Conservation (phyloP, 2,797 vertebrate species). For the Gymnothorax reevesii region DNA sequence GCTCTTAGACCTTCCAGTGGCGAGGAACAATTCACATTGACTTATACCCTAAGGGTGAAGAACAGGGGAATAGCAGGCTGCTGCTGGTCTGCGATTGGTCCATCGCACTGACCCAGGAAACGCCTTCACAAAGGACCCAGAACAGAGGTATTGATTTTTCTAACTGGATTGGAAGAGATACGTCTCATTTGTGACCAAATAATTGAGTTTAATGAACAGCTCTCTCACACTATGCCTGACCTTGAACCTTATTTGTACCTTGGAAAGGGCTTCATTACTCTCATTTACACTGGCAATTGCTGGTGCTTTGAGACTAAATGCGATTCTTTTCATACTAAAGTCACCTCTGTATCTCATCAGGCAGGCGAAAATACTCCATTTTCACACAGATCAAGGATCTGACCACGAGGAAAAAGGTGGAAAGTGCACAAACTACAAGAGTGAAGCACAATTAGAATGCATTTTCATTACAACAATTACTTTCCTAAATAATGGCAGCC, state of each 20-base stretch:
- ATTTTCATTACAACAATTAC: neutral
- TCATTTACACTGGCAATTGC: conserved; percentile 56
- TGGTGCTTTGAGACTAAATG: conserved; percentile 65
- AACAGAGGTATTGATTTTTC: conserved; percentile 84
- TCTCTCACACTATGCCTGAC: conserved; percentile 78
- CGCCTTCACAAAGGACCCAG: conserved; percentile 77
- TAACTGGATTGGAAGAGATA: conserved; percentile 78
- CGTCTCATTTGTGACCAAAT: conserved; percentile 41
- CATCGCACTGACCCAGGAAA: conserved; percentile 45
- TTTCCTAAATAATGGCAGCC: neutral
- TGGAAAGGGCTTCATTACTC: conserved; percentile 13
- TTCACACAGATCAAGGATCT: neutral
- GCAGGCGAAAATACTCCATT: neutral
- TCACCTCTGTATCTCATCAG: conserved; percentile 23
- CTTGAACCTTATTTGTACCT: conserved; percentile 69
- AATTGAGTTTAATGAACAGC: conserved; percentile 40
- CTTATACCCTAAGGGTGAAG: neutral
- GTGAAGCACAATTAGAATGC: neutral
- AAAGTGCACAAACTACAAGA: neutral
- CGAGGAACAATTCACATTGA: neutral
- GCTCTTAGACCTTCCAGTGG: too few relatives aligned
- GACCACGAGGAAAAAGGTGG: neutral
- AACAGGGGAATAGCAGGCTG: neutral
- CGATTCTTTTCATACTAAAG: conserved; percentile 24
- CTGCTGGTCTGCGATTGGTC: neutral